Conservation (phyloP, 1,140 invertebrate species). For the Caenorhabditis tropicalis region DNA sequence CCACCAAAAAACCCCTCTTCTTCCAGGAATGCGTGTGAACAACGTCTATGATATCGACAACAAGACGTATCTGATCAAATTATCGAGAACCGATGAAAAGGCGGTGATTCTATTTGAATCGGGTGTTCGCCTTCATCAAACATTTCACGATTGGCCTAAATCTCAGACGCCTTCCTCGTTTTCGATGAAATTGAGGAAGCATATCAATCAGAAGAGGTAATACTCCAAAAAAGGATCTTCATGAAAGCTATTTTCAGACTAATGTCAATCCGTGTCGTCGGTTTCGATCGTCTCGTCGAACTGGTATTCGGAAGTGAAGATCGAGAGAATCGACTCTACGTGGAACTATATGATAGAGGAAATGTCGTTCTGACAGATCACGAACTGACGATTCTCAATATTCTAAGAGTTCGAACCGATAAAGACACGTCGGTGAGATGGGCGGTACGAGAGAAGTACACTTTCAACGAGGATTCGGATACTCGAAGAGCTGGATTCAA, state of each 20-base stretch:
- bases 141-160: slow-evolving; percentile 97
- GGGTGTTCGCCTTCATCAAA: slow-evolving; percentile 89
- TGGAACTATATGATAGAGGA: slow-evolving; percentile 82
- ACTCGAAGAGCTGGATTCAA: background rate
- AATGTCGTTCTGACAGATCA: slow-evolving; percentile 93
- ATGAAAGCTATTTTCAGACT: slow-evolving; percentile 17
- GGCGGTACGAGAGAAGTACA: slow-evolving; percentile 89
- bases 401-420: slow-evolving; percentile 89
- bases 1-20: background rate
- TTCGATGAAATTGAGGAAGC: slow-evolving; percentile 98
- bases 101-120: slow-evolving; percentile 89
- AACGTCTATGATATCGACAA: slow-evolving; percentile 97
- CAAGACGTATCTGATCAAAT: slow-evolving; percentile 91
- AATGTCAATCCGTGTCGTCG: slow-evolving; percentile 74
- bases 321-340: slow-evolving; percentile 91
- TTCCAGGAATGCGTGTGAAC: slow-evolving; percentile 87
- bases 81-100: slow-evolving; percentile 80
- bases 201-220: slow-evolving; percentile 88
- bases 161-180: slow-evolving; percentile 92
- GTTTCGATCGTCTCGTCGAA: slow-evolving; percentile 86
- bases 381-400: slow-evolving; percentile 88
- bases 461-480: slow-evolving; percentile 68
- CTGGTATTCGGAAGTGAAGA: slow-evolving; percentile 91
- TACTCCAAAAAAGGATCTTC: background rate
- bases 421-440: slow-evolving; percentile 87